Evolutionary conservation across 2,888 invertebrate genomes (phyloP), one percentile per base, ranked within the genome.

Genomic region (Belgica antarctica): DNA sequence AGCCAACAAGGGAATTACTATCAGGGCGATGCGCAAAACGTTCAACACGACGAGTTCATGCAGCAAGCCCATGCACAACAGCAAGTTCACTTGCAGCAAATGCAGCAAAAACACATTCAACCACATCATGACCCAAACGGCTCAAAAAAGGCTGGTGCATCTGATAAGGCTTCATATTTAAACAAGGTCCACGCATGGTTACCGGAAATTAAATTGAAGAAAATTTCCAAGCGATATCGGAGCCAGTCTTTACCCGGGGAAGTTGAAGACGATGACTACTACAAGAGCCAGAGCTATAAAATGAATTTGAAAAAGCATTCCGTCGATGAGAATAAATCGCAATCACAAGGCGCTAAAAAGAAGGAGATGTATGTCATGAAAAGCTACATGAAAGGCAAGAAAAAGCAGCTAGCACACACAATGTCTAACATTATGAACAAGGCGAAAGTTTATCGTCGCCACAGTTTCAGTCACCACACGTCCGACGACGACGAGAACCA

Each of bases 391-490:
- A 87, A 88, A 75, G 90, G 90, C 80, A 91, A 90, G 78, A 90
- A 90, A 76, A 89, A 89, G 73, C 87, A 88, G 3, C 82, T 94
- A 68, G 90, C 92, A 0, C 88, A 91, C 0, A 92, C 92, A 0
- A 88, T 94, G 80, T 92, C 91, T 1, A 92, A 90, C 22, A 86
- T 94, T 72, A 81, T 94, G 74, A 91, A 92, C 78, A 93, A 92
- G 81, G 92, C 92, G 0, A 89, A 91, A 77, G 25, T 76, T 0
- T 79, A 78, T 72, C 75, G 78, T 31, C 77, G 79, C 52, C 86
- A 86, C 70, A 79, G 77, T 72, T 76, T 78, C 71, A 74, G 75
- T 12, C 71, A 73, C 52, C 71, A 72, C 17, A 36, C 46, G 7
- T 2, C 28, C 1, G 52, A 52, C 25, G 66, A 72, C 4, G 62